Conservation (phyloP, 2,113 vertebrate genomes). For the Raja brachyura region DNA sequence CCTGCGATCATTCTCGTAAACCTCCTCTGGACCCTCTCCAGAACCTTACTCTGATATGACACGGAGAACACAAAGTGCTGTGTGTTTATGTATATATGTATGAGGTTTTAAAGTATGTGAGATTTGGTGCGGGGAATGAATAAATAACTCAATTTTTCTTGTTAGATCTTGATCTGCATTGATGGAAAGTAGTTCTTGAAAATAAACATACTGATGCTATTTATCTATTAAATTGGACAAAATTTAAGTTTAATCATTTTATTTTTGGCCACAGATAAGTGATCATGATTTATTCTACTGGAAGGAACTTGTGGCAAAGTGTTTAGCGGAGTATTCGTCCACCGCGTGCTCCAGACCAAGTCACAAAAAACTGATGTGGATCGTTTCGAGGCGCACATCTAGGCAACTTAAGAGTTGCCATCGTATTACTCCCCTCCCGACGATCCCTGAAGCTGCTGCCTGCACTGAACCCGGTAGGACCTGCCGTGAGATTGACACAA, state of each 20-base stretch:
- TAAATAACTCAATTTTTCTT: too few species aligned
- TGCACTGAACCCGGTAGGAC: constrained; percentile 45
- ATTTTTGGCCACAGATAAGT: constrained; percentile 61
- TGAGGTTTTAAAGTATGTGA: too few species aligned
- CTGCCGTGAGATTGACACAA: too few species aligned
- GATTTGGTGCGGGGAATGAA: too few species aligned
- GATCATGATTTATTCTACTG: constrained; percentile 74
- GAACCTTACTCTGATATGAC: too few species aligned
- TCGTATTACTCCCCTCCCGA: constrained; percentile 86
- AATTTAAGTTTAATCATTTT: constrained; percentile 27
- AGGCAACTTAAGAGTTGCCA: constrained; percentile 88
- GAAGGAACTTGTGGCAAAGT: constrained; percentile 81
- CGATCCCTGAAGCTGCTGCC: constrained; percentile 77
- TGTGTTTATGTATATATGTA: too few species aligned
- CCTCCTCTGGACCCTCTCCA: too few species aligned
- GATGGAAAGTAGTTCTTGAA: not conserved
- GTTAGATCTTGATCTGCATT: not conserved
- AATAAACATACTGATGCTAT: too few species aligned
- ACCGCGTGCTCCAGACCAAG: constrained; percentile 81
- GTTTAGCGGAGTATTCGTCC: constrained; percentile 81
- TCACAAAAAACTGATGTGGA: constrained; percentile 85
- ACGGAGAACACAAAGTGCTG: too few species aligned
- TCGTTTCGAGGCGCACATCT: constrained; percentile 86
- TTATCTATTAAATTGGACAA: not conserved
- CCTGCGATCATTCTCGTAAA: too few species aligned